Base-by-base conservation (phyloP, 2,888 invertebrate genomes). In the Trachelus tabidus region DNA sequence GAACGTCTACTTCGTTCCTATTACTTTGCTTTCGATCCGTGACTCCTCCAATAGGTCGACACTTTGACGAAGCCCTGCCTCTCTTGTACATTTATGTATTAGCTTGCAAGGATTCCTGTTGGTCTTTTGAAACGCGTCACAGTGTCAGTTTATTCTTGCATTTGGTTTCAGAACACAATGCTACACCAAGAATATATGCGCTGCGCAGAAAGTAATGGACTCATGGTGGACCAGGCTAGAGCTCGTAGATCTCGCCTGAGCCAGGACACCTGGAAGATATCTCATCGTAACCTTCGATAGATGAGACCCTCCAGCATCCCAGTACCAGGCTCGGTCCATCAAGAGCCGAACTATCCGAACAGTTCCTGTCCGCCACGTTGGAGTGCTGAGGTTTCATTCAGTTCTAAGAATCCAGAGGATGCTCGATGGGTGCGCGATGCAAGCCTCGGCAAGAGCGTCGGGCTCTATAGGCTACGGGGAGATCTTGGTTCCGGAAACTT, bases 401-500 rank as follows among this genome's bases (percentile, higher is more conserved):
- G 74, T 76, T 34, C 79, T 68, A 33, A 71, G 1, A 71, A 15
- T 23, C 31, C 69, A 69, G 75, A 83, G 69, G 85, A 85, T 73
- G 81, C 78, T 33, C 79, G 81, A n/a, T 92, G 92, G 90, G 91
- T 93, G 81, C 93, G 93, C 84, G 94, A 94, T 84, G 93, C 95
- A 77, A 94, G 94, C n/a, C 92, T 96, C 80, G 96, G 95, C 78
- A 94, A 94, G 85, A 92, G 96, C 80, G 94, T 96, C 79, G 96
- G 96, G 35, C 94, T 96, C 86, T 96, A 96, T 92, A 92, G 95
- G 87, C 93, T 96, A 85, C 94, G 95, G 84, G 95, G 95, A 82
- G 96, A 96, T 89, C 93, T 96, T 79, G 96, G 96, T 40, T 93
- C 93, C 83, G 96, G 96, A 76, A 96, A 96, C 91, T 96, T 96